Evolutionary conservation across 2,888 invertebrate species (phyloP).

Genomic region (Listrodromus nycthemerus): DNA sequence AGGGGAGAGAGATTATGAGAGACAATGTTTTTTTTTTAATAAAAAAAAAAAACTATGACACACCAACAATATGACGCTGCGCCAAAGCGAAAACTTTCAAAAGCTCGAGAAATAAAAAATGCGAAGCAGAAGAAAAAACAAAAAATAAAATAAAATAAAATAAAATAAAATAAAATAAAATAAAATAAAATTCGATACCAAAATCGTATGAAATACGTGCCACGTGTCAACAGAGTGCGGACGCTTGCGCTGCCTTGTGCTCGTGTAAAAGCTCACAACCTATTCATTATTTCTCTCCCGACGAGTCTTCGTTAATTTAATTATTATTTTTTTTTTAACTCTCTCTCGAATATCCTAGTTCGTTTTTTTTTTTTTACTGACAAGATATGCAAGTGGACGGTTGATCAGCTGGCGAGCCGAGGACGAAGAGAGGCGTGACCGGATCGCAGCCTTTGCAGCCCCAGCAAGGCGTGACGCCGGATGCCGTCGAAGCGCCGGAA

Average conservation of each 20-base stretch:
- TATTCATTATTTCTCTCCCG: constrained; percentile 7
- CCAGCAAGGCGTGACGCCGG: constrained; percentile 76
- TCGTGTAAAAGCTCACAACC: constrained; percentile 44
- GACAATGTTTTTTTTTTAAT: neutral
- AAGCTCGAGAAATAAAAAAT: neutral
- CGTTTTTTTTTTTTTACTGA: constrained; percentile 73
- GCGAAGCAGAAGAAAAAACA: no score
- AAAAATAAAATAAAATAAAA: constrained; percentile 26
- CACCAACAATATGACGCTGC: neutral
- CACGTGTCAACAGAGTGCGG: constrained; percentile 62
- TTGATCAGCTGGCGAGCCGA: constrained; percentile 78
- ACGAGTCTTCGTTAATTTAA: neutral
- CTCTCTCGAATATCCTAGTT: neutral
- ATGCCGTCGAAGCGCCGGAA: constrained; percentile 70
- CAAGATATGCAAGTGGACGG: constrained; percentile 78
- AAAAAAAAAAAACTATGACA: neutral
- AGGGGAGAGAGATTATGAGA: neutral
- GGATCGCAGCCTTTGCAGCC: constrained; percentile 75
- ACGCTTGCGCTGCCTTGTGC: constrained; percentile 60
- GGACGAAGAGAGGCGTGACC: constrained; percentile 80
- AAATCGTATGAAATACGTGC: constrained; percentile 59
- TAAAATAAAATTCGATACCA: constrained; percentile 17
- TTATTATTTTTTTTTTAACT: neutral
- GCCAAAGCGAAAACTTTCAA: neutral
- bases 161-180: constrained; percentile 5